These are phyloP conservation scores for Urechis unicinctus DNA, from an alignment of 2,888 invertebrate genomes.

Conservation along the genomic window DNA sequence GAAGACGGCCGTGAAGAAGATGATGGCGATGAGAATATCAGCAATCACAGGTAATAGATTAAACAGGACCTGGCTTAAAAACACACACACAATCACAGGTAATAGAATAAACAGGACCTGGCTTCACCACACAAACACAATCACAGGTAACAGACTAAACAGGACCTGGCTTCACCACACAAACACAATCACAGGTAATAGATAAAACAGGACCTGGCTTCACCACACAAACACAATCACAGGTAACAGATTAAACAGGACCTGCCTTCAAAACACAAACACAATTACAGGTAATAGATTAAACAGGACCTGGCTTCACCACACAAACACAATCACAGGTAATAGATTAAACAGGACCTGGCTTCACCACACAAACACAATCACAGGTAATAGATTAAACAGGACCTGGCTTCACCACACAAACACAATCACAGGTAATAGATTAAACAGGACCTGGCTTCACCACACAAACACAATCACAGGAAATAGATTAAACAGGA, in stretches of 20 bases:
- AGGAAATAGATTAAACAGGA: not conserved
- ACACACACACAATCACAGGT: not conserved
- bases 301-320: no score
- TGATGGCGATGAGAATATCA: constrained; percentile 80
- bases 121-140: not conserved
- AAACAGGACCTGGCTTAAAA: constrained; percentile 63
- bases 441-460: no score
- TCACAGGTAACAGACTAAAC: not conserved
- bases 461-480: no score
- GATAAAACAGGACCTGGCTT: not conserved
- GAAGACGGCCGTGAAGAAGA: constrained; percentile 78
- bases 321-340: no score
- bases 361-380: no score
- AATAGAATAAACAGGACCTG: not conserved
- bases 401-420: no score
- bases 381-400: no score
- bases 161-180: not conserved
- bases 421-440: no score
- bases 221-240: not conserved
- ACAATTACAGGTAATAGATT: no score
- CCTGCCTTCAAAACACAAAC: not conserved
- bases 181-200: not conserved
- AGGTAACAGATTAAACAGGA: not conserved
- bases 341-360: no score
- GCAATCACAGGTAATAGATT: constrained; percentile 83